A percentile compares a stretch with the other conserved stretches of the same genome.
phyloP scores from a whole-genome alignment of 2,113 vertebrate species.

The Uropsilus gracilis region DNA sequence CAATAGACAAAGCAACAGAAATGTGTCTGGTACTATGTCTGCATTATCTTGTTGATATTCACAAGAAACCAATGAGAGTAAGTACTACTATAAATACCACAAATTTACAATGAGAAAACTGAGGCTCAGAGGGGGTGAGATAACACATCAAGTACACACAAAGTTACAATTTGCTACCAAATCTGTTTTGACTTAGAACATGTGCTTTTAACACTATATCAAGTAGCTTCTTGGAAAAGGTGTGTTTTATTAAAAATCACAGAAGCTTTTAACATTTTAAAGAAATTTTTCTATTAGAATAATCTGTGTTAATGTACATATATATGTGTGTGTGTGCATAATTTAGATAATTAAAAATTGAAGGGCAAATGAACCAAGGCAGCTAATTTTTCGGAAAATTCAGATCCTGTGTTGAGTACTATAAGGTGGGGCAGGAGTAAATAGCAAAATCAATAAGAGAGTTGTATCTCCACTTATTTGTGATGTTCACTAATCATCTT shows the following conservation, averaged over 20 bases:
- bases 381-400: not conserved
- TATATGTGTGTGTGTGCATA: not conserved
- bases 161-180: slow-evolving; percentile 1
- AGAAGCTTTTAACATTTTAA: slow-evolving; percentile 9
- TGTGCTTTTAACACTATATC: not conserved
- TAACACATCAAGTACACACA: not conserved
- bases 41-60: slow-evolving; percentile 1
- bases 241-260: not conserved
- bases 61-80: not conserved
- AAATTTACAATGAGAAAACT: not conserved
- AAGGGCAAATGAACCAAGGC: not conserved
- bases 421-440: not conserved
- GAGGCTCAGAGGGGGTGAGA: not conserved
- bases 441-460: not conserved
- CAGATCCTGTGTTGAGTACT: not conserved
- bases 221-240: not conserved
- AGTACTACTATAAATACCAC: not conserved
- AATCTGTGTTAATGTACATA: not conserved
- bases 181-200: slow-evolving; percentile 12
- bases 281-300: not conserved
- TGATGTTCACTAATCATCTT: not conserved
- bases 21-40: not conserved
- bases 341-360: not conserved
- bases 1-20: not conserved
- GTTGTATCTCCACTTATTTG: not conserved